Conservation (phyloP, 2,113 vertebrate species). For the Formicarius rufipectus region DNA sequence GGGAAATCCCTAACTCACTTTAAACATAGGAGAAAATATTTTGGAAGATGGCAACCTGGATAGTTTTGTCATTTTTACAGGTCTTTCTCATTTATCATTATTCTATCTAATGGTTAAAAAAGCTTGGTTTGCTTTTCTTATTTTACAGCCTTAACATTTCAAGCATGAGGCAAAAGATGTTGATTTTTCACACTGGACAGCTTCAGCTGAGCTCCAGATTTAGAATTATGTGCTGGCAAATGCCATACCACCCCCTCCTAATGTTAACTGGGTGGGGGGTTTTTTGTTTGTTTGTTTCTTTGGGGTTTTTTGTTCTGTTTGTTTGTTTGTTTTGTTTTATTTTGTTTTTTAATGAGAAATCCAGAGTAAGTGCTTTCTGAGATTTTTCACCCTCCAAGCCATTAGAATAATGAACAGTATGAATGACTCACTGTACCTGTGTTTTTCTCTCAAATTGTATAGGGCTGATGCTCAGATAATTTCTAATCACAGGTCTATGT, state of each 20-base stretch:
- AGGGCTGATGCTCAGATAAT: neutral
- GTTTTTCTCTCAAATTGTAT: neutral
- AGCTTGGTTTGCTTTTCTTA: neutral
- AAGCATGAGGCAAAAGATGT: neutral
- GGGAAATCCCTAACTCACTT: neutral
- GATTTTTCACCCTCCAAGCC: neutral
- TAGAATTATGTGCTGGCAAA: neutral
- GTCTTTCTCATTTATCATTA: neutral
- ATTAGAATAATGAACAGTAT: neutral
- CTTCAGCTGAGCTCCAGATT: neutral
- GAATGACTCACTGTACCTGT: neutral
- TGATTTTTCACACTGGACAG: neutral
- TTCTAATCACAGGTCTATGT: neutral
- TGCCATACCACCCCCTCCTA: neutral
- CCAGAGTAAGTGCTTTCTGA: conserved; percentile 62
- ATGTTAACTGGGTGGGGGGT: too few species aligned
- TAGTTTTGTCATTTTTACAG: neutral
- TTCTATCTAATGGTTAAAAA: neutral
- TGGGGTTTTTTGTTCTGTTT: too few species aligned
- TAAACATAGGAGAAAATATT: neutral
- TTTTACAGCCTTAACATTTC: conserved; percentile 18
- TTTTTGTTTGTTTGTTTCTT: too few species aligned
- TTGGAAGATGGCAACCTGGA: neutral
- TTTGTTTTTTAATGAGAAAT: conserved; percentile 43
- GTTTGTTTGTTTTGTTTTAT: too few species aligned